These are phyloP conservation scores for Adrianichthys oophorus DNA, from an alignment of 2,797 vertebrate species.

Conservation along the genomic window DNA sequence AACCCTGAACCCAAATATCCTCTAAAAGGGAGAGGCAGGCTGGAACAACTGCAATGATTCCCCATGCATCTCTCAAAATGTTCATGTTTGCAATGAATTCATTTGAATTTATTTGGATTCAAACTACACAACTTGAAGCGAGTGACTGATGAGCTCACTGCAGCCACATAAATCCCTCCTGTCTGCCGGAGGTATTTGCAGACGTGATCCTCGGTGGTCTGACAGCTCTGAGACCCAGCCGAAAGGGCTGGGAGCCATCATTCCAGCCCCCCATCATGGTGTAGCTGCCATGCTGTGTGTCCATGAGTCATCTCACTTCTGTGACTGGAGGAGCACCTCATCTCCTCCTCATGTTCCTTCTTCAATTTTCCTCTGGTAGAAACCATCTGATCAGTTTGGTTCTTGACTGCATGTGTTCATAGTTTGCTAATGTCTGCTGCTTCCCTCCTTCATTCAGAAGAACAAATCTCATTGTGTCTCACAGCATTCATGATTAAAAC, in stretches of 20 bases:
- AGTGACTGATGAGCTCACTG: neutral
- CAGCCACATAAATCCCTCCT: conserved; percentile 1
- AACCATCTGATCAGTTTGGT: too few species aligned
- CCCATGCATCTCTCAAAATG: too few species aligned
- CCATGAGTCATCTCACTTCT: conserved; percentile 27
- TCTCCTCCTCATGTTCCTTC: conserved; percentile 8
- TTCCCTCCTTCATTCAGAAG: too few species aligned
- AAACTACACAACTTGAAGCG: neutral
- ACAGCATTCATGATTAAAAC: too few species aligned
- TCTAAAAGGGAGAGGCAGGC: too few species aligned
- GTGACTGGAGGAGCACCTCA: conserved; percentile 3
- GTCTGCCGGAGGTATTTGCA: conserved; percentile 5
- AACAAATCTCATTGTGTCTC: too few species aligned
- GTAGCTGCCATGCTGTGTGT: conserved; percentile 27
- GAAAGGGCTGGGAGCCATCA: conserved; percentile 22
- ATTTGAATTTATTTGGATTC: too few species aligned
- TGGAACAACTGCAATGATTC: too few species aligned
- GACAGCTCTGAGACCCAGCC: conserved; percentile 8
- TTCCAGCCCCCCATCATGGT: conserved; percentile 31
- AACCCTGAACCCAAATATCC: too few species aligned
- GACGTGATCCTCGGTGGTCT: conserved; percentile 6
- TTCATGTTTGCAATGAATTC: too few species aligned
- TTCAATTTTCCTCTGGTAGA: neutral
- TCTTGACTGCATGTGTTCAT: too few species aligned
- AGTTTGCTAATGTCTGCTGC: too few species aligned